Evolutionary conservation across 2,888 invertebrate genomes (phyloP).

Genomic region (Cistogaster globosa): DNA sequence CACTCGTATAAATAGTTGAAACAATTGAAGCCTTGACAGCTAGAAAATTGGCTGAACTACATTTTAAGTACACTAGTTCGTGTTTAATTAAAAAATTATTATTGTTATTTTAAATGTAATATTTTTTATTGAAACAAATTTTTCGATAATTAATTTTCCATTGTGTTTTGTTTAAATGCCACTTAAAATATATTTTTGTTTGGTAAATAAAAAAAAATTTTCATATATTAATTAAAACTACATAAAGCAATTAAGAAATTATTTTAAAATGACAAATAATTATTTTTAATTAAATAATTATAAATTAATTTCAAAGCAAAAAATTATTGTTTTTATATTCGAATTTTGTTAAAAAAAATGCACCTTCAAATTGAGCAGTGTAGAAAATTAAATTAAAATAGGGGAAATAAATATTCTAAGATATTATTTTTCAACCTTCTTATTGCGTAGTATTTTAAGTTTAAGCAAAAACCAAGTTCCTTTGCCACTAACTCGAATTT

Average conservation of each 20-base stretch:
- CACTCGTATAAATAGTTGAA: background rate
- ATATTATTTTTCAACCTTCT: no score
- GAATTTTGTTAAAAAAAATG: no score
- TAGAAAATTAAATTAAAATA: no score
- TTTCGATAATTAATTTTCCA: background rate
- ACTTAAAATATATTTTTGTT: background rate
- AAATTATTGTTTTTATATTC: no score
- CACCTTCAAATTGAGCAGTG: no score
- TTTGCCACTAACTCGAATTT: no score
- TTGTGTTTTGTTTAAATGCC: no score
- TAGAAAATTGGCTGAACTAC: constrained; percentile 4
- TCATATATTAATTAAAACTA: background rate
- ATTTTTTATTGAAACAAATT: background rate
- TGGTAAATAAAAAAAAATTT: background rate
- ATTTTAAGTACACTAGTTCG: constrained; percentile 30
- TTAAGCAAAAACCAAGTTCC: no score
- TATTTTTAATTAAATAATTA: background rate
- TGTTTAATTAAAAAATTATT: constrained; percentile 4
- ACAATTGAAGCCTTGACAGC: constrained; percentile 27
- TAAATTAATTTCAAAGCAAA: background rate
- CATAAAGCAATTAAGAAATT: background rate
- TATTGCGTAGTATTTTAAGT: no score
- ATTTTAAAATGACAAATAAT: background rate
- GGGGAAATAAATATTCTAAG: no score
- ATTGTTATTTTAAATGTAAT: background rate